A percentile compares a stretch with the other conserved stretches of the same genome.
Conservation (phyloP, 2,888 invertebrate species). For the Synanthedon andrenaeformis region DNA sequence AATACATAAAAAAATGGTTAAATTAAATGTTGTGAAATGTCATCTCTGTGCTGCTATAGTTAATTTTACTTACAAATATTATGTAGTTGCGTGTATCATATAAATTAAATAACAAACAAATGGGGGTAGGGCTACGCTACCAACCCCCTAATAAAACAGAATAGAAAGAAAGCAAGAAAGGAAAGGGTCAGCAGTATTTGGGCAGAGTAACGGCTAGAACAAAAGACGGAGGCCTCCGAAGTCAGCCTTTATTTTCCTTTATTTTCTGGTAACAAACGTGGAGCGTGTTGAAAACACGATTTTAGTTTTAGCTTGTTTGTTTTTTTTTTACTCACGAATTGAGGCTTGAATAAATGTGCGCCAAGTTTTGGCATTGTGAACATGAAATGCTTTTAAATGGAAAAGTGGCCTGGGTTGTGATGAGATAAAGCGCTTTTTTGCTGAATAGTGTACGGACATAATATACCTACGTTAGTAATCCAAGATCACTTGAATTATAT, state of each 20-base stretch:
- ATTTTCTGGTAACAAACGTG: background rate
- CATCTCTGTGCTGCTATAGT: too few species aligned
- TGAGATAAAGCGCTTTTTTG: too few species aligned
- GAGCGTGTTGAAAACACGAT: background rate
- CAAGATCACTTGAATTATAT: too few species aligned
- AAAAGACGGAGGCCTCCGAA: constrained; percentile 17
- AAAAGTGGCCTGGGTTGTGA: background rate
- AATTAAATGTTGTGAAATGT: too few species aligned
- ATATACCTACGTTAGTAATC: too few species aligned
- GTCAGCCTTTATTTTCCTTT: background rate
- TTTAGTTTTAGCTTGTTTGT: constrained; percentile 1
- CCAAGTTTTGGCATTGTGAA: background rate
- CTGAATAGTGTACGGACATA: too few species aligned
- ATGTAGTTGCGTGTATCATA: too few species aligned
- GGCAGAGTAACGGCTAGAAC: constrained; percentile 16
- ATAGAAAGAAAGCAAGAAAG: constrained; percentile 4
- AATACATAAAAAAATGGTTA: too few species aligned
- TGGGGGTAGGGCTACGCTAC: constrained; percentile 1
- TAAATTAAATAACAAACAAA: background rate
- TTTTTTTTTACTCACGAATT: background rate
- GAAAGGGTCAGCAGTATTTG: constrained; percentile 2
- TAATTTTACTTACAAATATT: too few species aligned
- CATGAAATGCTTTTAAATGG: background rate
- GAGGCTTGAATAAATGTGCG: background rate
- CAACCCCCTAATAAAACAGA: constrained; percentile 9